Base-by-base conservation (phyloP, 2,888 invertebrate genomes). In the Mythimna albipuncta region DNA sequence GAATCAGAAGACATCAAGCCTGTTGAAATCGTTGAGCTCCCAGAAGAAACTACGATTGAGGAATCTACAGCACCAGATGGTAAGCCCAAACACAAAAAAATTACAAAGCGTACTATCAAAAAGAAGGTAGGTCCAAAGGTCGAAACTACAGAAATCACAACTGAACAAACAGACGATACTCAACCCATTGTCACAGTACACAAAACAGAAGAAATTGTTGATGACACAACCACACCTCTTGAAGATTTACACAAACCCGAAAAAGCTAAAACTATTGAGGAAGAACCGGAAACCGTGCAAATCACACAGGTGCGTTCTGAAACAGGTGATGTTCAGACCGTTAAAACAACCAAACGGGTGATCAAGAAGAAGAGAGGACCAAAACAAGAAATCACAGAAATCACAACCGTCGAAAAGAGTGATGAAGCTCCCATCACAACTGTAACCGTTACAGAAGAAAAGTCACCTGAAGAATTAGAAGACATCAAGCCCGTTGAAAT, bases 41-140 rank as follows among this genome's bases (percentile, higher is more conserved):
- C 77, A 0, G 76, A 77, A 1, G 77, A 72, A 2, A 69, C 54
- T 0, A 63, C 68, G 0, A 7, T 76, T 0, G 77, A 76, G 0
- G 72, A 77, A 4, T 57, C 62, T 0, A 47, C 38, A 0, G 26
- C 64, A 0, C 72, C 72, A 1, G 77, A 77, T 2, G 77, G 77
- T 85, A 92, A 65, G 85, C 38, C 38, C 81, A 91, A 64, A 70
- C 82, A 89, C 47, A 85, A 72, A 71, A 81, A 80, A 89, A n/a
- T 75, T 0, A 81, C 72, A 0, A 79, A 72, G 21, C 78, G 91
- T 6, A 81, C 83, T 0, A 88, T 91, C 41, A 91, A 89, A 74
- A 90, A 89, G 73, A 88, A 87, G 52, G 80, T 84, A 59, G 90
- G 90, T 75, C 74, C 88, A 19, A 81, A 88, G 82, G 71, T 92